Base-by-base conservation (phyloP, 2,888 invertebrate genomes). In the Drosophila neutralis region DNA sequence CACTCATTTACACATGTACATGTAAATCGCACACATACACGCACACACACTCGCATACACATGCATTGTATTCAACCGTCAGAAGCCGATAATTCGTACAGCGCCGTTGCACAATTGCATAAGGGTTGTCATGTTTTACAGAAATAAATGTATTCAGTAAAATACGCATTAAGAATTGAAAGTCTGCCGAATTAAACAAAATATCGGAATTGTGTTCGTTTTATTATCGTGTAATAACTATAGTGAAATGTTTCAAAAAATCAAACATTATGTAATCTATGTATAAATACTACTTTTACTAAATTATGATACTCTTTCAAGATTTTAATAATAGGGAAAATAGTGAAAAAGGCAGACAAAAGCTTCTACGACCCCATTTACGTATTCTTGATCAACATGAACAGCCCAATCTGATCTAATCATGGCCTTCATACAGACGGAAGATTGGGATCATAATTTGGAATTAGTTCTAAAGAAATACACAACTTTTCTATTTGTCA, bases 1-100 rank as follows among this genome's bases (percentile, higher is more conserved):
- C 79, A 77, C 77, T 76, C 76, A 68, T 75, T 75, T 68, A 80
- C 69, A 84, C 77, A 78, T 70, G 76, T 72, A 80, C 73, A 71
- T 72, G 69, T 76, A 67, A 56, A 67, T 68, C 60, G 53, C 59
- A 54, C 58, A 68, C 64, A 68, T 40, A 64, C 42, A 73, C 51
- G 27, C 69, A 57, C 68, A 74, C 63, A 60, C 24, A 45, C 24
- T 24, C 15, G 24, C 45, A 45, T 45, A 24, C 21, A 45, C 45
- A 45, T 45, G 8, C 45, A 45, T 15, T 7, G 45, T 24, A 45
- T 21, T 45, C 15, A 24, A 45, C 24, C 13, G 24, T 45, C 45
- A 8, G 24, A 45, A 45, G 45, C 45, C 24, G 24, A 15, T 24
- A 4, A 45, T 24, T 45, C 15, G 7, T 45, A 24, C 15, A 24